phyloP scores from a whole-genome alignment of 2,797 vertebrate species.

The Tenualosa ilisha region DNA sequence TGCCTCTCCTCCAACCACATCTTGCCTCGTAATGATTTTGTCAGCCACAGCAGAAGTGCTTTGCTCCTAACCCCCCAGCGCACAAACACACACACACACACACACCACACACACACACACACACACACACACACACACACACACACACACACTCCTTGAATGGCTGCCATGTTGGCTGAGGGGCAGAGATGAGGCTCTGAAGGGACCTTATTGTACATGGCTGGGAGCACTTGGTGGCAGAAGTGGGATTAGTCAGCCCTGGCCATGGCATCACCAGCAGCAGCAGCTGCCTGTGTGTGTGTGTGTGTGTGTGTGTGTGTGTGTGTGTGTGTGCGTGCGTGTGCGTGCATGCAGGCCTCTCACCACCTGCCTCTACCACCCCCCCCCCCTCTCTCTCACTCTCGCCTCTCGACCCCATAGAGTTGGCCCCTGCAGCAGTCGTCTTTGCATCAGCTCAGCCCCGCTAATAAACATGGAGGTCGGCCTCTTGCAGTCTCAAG shows the following conservation, averaged over 20 bases:
- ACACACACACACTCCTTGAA: not conserved
- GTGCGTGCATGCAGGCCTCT: too few relatives aligned
- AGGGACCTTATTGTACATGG: constrained; percentile 2
- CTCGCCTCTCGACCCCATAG: too few relatives aligned
- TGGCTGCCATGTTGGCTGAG: not conserved
- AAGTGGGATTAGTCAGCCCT: not conserved
- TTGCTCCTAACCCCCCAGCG: not conserved
- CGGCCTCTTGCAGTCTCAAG: not conserved
- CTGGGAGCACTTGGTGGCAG: not conserved
- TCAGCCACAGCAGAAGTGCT: not conserved
- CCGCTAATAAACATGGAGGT: not conserved
- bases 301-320: too few relatives aligned
- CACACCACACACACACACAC: constrained; percentile 1
- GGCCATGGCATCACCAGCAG: not conserved
- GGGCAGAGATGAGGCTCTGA: not conserved
- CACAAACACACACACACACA: not conserved
- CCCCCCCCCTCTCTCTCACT: too few relatives aligned
- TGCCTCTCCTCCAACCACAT: not conserved
- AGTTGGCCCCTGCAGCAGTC: too few relatives aligned
- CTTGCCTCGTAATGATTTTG: not conserved
- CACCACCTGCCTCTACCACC: too few relatives aligned
- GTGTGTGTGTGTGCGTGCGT: too few relatives aligned
- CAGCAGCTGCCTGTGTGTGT: not conserved
- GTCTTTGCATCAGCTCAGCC: too few relatives aligned
- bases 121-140: constrained; percentile 3